Evolutionary conservation across 1,140 invertebrate species (phyloP), one percentile per base, ranked within the genome.

Genomic region (Bilobella aurantiaca): DNA sequence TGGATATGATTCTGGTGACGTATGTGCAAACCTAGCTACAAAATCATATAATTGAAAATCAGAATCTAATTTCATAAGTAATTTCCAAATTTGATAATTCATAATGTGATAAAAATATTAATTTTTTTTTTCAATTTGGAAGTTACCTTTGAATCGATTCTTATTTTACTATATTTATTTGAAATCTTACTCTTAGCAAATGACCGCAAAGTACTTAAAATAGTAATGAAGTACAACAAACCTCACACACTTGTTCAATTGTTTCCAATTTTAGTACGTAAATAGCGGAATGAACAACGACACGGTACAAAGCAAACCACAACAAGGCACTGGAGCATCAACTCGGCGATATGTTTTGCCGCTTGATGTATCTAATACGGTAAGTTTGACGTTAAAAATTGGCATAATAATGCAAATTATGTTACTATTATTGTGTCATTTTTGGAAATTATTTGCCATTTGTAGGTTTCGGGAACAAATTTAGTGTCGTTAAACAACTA

Each of bases 311-410:
- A 23, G 5, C 12, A 28, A 42, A 18, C 34, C 18, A 42, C 34
- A 58, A 28, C 3, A 12, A 21, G 12, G 16, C 57, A 28, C 3
- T 42, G 58, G 67, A 57, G 65, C 66, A 25, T 46, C 62, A 1
- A 29, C 67, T 23, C 62, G 67, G 18, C 3, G 69, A 25, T 64
- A 65, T 28, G 53, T 63, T 31, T 31, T 68, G 27, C 60, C 66
- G 12, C 34, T 62, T 27, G 56, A 65, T 37, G 29, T 65, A 32
- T 16, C 66, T 49, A 31, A 12, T 23, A 23, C 34, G 18, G 34
- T 42, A 42, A 42, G 34, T 53, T 53, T 59, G 31, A 59, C 18
- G 34, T 42, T 42, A 18, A 28, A 28, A 3, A 18, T 32, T 30
- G 5, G 2, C 23, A 27, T 21, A 30, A 28, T 58, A 59, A 46